phyloP scores from a whole-genome alignment of 1,140 invertebrate species.

The Aphaenogaster rudis region DNA sequence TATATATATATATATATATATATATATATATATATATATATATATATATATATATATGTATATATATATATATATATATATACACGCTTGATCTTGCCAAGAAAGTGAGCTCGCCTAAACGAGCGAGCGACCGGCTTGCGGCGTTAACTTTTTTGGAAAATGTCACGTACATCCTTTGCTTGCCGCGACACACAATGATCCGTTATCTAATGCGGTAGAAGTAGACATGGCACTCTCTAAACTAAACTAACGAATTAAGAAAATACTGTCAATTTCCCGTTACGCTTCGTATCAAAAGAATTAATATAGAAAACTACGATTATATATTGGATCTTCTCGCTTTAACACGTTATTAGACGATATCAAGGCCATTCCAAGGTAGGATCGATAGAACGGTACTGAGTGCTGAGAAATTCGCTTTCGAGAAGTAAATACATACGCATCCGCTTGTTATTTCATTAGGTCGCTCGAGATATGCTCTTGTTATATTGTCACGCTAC shows the following conservation, averaged over 20 bases:
- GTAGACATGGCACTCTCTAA: constrained; percentile 79
- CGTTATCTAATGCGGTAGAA: constrained; percentile 59
- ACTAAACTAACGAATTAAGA: constrained; percentile 77
- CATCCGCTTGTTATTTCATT: constrained; percentile 59
- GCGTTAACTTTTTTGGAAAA: constrained; percentile 59
- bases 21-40: not conserved
- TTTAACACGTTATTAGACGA: constrained; percentile 54
- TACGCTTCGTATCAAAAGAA: constrained; percentile 77
- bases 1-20: too few species aligned
- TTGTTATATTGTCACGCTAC: constrained; percentile 71
- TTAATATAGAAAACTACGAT: constrained; percentile 75
- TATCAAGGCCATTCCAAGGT: constrained; percentile 67
- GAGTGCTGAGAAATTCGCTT: constrained; percentile 46
- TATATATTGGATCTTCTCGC: constrained; percentile 58
- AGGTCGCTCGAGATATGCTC: constrained; percentile 73
- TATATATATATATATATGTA: not conserved
- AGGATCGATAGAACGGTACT: constrained; percentile 24
- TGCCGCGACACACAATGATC: constrained; percentile 29
- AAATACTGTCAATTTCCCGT: constrained; percentile 76
- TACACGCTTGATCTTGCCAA: constrained; percentile 54
- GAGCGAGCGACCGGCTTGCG: constrained; percentile 17
- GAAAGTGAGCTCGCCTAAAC: constrained; percentile 48
- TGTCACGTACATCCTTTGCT: constrained; percentile 40
- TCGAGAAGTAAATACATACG: constrained; percentile 30
- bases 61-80: too few species aligned